Evolutionary conservation across 92 coral and sea anemone genomes (phyloP), one percentile per base, ranked within the genome.

Genomic region (Parazoanthus darwini): DNA sequence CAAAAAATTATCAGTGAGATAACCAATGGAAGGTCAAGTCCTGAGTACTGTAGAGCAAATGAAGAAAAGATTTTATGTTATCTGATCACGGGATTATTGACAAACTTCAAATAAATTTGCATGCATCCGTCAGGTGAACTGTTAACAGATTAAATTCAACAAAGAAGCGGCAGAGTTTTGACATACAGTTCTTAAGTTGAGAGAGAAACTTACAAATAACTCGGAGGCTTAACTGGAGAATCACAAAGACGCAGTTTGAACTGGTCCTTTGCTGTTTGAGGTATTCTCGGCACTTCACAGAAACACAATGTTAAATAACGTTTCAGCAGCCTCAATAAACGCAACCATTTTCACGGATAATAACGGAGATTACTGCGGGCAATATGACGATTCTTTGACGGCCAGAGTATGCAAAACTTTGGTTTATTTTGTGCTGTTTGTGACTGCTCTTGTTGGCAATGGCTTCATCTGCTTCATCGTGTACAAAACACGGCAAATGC

Each of bases 321-420:
- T 54, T 25, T 42, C 86, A 23, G 86, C 29, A n/a, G 25, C 70
- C 26, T 26, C 58, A 22, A 25, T 68, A 36, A 82, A 63, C 36
- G 38, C 75, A 22, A 66, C 86, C 9, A 38, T 82, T 67, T 42
- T 70, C 86, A 36, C 4, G 15, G 63, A 67, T 13, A 70, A 43
- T 66, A 83, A 44, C 9, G 15, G 66, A 13, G 43, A 6, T 67
- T 39, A 83, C 77, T 83, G 86, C 73, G 42, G 59, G 13, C 20
- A 42, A n/a, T 14, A n/a, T 83, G 77, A 83, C 13, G 77, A 83
- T 37, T 67, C 86, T 68, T 3, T 44, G 13, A 46, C 77, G 26
- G 86, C 86, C 43, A 68, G 51, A 83, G 86, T 83, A 37, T 83
- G 59, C 13, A 83, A 83, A 25, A 83, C 86, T 3, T 44, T 83